A percentile compares a stretch with the other conserved stretches of the same genome.
phyloP scores from a whole-genome alignment of 2,113 vertebrate species.

The Rattus rattus region DNA sequence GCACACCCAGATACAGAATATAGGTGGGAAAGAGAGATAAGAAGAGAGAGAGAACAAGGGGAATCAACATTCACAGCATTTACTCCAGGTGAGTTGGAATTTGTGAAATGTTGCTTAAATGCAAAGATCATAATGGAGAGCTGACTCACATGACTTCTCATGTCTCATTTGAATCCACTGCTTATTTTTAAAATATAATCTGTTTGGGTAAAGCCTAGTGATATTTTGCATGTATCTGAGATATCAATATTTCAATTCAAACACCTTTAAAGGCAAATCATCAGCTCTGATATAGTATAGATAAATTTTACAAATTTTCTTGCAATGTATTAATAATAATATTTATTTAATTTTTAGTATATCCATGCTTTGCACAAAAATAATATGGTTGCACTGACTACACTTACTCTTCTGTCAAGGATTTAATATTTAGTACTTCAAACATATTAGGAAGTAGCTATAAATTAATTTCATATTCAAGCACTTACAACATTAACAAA shows the following conservation, averaged over 20 bases:
- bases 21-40: too few relatives aligned
- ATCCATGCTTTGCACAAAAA: neutral
- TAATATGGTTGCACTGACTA: neutral
- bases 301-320: neutral
- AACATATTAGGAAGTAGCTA: neutral
- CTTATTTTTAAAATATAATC: neutral
- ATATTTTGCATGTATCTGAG: neutral
- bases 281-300: neutral
- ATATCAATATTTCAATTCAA: conserved; percentile 6
- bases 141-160: neutral
- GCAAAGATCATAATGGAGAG: neutral
- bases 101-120: neutral
- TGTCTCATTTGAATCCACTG: neutral
- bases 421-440: neutral
- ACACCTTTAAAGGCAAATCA: neutral
- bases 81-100: neutral
- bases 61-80: neutral
- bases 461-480: neutral
- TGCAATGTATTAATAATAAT: neutral
- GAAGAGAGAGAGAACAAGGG: neutral
- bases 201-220: neutral
- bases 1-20: neutral
- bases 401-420: neutral
- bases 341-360: neutral
- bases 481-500: neutral